Conservation (phyloP, 2,888 invertebrate genomes). For the Drosophila neutralis region DNA sequence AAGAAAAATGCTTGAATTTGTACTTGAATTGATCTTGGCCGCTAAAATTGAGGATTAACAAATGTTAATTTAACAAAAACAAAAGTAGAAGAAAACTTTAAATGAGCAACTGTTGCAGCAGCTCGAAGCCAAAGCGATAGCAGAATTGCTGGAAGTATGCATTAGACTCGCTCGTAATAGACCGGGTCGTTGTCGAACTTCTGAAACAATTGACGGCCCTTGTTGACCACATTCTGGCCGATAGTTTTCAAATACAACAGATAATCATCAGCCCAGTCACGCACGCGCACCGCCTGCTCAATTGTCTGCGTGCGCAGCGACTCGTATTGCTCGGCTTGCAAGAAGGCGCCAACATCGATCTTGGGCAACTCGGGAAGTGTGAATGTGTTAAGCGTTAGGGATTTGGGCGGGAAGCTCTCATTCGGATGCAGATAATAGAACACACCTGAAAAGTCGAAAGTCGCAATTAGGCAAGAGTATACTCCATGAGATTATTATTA, state of each 20-base stretch:
- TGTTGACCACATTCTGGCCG: constrained; percentile 86
- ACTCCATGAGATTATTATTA: background rate
- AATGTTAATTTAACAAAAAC: constrained; percentile 10
- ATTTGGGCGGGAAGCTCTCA: constrained; percentile 83
- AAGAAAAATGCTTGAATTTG: constrained; percentile 66
- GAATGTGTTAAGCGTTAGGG: constrained; percentile 76
- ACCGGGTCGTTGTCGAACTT: constrained; percentile 58
- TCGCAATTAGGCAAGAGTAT: constrained; percentile 41
- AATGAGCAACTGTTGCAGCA: constrained; percentile 64
- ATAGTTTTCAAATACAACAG: constrained; percentile 86
- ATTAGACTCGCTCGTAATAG: constrained; percentile 78
- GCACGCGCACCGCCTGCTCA: constrained; percentile 86
- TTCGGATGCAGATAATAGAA: constrained; percentile 84
- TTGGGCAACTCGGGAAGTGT: constrained; percentile 80
- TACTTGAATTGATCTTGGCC: constrained; percentile 64
- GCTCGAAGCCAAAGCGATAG: constrained; percentile 66
- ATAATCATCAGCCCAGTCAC: constrained; percentile 84
- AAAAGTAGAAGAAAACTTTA: constrained; percentile 16
- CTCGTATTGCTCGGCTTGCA: constrained; percentile 76
- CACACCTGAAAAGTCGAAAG: constrained; percentile 77
- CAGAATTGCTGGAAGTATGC: constrained; percentile 45
- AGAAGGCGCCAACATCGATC: constrained; percentile 76
- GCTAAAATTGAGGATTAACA: constrained; percentile 15
- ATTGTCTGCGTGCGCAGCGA: constrained; percentile 86
- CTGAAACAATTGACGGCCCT: constrained; percentile 85